Conservation (phyloP, 2,888 invertebrate species). For the Drosophila stalkeri region DNA sequence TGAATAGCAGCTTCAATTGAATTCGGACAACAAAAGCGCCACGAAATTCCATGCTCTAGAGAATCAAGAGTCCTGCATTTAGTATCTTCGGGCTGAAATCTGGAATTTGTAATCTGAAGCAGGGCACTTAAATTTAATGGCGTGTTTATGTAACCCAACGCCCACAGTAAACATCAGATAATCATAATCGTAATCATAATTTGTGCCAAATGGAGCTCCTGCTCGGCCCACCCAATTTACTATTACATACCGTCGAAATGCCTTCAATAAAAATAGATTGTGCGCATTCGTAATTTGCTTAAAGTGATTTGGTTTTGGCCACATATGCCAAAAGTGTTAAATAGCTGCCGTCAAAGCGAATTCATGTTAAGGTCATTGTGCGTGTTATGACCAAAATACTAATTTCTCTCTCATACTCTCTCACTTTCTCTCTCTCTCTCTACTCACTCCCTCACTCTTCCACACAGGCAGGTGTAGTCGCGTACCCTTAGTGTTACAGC, state of each 20-base stretch:
- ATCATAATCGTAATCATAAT: conserved; percentile 76
- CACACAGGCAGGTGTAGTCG: conserved; percentile 33
- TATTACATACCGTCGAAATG: not conserved
- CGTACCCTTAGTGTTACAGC: conserved; percentile 24
- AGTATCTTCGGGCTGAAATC: not conserved
- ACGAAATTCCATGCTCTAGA: conserved; percentile 27
- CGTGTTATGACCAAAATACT: conserved; percentile 48
- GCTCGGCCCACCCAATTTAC: conserved; percentile 1
- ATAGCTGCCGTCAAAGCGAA: conserved; percentile 37
- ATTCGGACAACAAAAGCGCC: conserved; percentile 48
- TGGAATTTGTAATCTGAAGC: conserved; percentile 46
- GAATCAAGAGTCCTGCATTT: conserved; percentile 17
- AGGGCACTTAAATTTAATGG: conserved; percentile 75
- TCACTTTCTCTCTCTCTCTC: not conserved
- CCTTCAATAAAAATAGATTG: conserved; percentile 59
- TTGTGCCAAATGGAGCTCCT: conserved; percentile 16
- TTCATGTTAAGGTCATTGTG: conserved; percentile 33
- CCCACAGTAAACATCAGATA: conserved; percentile 55
- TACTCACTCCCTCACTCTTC: not conserved
- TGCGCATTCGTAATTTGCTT: conserved; percentile 26
- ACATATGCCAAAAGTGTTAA: conserved; percentile 48
- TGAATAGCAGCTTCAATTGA: conserved; percentile 64
- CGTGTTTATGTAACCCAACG: conserved; percentile 70
- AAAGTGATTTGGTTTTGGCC: conserved; percentile 39
- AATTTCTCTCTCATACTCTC: conserved; percentile 22